Evolutionary conservation across 2,113 vertebrate species (phyloP).

Genomic region (Gopherus evgoodei): DNA sequence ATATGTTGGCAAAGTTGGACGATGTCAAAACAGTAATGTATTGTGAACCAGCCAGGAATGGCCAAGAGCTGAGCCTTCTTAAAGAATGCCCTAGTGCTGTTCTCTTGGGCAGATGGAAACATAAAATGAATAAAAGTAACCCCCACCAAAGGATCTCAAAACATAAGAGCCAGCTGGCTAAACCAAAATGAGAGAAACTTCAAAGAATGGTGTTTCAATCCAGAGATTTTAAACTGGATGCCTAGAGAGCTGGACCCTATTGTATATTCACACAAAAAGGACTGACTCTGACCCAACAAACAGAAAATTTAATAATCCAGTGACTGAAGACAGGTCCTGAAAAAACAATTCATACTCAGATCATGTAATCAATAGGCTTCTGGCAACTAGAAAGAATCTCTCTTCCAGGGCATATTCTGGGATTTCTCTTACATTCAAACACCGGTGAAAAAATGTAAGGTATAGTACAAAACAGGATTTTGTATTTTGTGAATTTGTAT

Average conservation of each 20-base stretch:
- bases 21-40: neutral
- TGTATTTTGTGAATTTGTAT: neutral
- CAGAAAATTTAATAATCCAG: neutral
- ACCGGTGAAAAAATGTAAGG: neutral
- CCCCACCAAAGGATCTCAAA: neutral
- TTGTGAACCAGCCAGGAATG: neutral
- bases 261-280: neutral
- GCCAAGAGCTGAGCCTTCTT: accelerated
- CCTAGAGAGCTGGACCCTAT: neutral
- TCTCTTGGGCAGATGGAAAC: accelerated
- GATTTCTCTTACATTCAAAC: neutral
- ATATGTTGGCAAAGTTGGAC: neutral
- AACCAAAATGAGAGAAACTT: accelerated
- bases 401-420: neutral
- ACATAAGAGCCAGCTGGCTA: neutral
- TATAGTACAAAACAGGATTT: neutral
- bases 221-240: accelerated
- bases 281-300: neutral
- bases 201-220: neutral
- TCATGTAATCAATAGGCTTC: neutral
- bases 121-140: accelerated
- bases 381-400: neutral
- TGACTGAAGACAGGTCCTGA: neutral
- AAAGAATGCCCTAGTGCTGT: neutral
- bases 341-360: neutral